Base-by-base conservation (phyloP, 2,113 vertebrate genomes). In the Peromyscus californicus region DNA sequence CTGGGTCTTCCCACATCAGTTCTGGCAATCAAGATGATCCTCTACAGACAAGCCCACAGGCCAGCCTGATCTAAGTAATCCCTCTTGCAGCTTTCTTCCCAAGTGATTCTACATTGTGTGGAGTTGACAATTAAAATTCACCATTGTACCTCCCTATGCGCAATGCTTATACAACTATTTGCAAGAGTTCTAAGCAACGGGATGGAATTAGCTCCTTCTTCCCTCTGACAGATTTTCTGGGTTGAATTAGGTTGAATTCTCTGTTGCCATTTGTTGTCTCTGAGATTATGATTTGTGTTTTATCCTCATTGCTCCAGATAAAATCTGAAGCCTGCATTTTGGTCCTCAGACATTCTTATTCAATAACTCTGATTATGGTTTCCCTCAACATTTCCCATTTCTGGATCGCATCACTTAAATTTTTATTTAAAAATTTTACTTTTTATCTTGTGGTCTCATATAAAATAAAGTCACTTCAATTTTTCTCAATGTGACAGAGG, bases 361-460 rank as follows among this genome's bases (percentile, higher is more conserved):
- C 36, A 75, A 7, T 63, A 45, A 82, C 5, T 48, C 16, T 67
- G 39, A 84, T 10, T 70, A 13, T 61, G 29, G 10, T 19, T 79
- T 26, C n/a, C 24, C 74, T 51, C 7, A 15, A 57, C 15, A 45
- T 45, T 59, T 94, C 63, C 67, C 42, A 54, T 75, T 69, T 96
- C 21, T 97, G 78, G 42, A 72, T 75, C 15, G 83, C 0, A 45
- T 74, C 74, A 91, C 13, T 70, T 94, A 15, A 17, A n/a, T 29
- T 76, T 39, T 87, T 85, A 45, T 48, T 48, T 7, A 39, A 29
- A 31, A 42, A 26, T 69, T 89, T 92, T 89, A 65, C 3, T 85
- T 96, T 90, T 97, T 89, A 59, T 36, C 39, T 88, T 54, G 42
- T 94, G 74, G 59, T 36, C 39, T 63, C 16, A 85, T 65, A 85